Conservation (phyloP, 2,797 vertebrate species). For the Momotus momota region DNA sequence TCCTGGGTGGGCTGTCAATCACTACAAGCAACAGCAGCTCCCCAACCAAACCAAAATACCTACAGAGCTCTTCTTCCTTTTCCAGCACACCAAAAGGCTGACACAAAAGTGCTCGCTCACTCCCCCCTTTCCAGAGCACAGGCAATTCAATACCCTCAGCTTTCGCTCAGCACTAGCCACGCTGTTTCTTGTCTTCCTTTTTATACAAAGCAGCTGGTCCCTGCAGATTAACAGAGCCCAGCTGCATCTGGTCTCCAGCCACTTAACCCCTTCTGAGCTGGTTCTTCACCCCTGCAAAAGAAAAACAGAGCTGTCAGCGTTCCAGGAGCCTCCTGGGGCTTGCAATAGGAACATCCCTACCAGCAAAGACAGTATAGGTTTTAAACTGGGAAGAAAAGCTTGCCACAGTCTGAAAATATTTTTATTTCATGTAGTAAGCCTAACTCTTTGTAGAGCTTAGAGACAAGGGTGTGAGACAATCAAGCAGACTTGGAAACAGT, state of each 20-base stretch:
- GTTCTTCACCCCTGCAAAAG: background rate
- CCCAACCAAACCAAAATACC: conserved; percentile 37
- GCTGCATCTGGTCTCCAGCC: conserved; percentile 61
- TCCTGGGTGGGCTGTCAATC: conserved; percentile 34
- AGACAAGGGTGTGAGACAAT: background rate
- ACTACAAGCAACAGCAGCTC: background rate
- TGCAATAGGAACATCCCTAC: background rate
- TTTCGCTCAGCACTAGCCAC: conserved; percentile 39
- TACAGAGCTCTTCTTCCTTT: conserved; percentile 44
- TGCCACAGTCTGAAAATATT: background rate
- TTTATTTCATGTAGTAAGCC: background rate
- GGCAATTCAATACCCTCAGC: conserved; percentile 37
- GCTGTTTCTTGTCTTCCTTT: conserved; percentile 69
- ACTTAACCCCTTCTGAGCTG: conserved; percentile 67
- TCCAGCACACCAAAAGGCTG: conserved; percentile 13
- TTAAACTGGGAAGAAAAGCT: background rate
- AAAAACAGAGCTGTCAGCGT: conserved; percentile 12
- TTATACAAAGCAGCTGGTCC: conserved; percentile 69
- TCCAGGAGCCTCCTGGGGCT: background rate
- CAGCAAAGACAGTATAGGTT: background rate
- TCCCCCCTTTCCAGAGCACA: background rate
- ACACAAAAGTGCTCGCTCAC: background rate
- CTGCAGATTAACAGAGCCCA: conserved; percentile 69
- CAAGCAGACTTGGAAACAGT: background rate
- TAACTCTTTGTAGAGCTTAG: background rate